A percentile compares a stretch with the other conserved stretches of the same genome.
phyloP scores from a whole-genome alignment of 2,888 invertebrate genomes.

The Leptopterna dolabrata region DNA sequence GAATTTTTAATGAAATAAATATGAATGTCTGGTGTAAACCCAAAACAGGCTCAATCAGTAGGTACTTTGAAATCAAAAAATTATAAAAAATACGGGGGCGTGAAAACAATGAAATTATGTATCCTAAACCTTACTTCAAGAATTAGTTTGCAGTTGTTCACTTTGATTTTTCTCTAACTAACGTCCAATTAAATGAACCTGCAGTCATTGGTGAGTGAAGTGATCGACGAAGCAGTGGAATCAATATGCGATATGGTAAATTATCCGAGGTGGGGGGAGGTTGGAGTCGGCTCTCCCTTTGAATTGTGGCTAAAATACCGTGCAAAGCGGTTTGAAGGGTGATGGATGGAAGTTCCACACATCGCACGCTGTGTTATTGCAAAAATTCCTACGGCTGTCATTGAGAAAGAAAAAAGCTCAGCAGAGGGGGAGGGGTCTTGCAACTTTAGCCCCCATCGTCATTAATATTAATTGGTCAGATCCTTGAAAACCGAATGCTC shows the following conservation, averaged over 20 bases:
- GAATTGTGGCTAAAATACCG: constrained; percentile 14
- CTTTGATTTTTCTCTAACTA: no score
- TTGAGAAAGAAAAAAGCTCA: background rate
- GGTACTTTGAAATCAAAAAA: no score
- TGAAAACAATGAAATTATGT: no score
- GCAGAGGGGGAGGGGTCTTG: background rate
- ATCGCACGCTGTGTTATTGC: constrained; percentile 39
- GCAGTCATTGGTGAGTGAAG: background rate
- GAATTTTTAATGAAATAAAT: no score
- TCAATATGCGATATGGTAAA: background rate
- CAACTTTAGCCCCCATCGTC: constrained; percentile 39
- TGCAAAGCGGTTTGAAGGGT: constrained; percentile 9
- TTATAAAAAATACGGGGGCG: no score
- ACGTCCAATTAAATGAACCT: no score
- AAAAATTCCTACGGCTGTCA: constrained; percentile 47
- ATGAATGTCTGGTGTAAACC: no score
- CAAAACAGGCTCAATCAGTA: no score
- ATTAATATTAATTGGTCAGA: constrained; percentile 46
- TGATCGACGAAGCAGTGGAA: background rate
- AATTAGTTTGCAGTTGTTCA: no score
- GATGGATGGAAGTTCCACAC: constrained; percentile 31
- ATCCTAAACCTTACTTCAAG: no score
- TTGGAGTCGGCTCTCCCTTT: background rate
- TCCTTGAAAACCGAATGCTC: constrained; percentile 9
- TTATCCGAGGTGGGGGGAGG: background rate